A percentile compares a stretch with the other conserved stretches of the same genome.
Conservation (phyloP, 2,113 vertebrate species). For the Tragelaphus buxtoni region DNA sequence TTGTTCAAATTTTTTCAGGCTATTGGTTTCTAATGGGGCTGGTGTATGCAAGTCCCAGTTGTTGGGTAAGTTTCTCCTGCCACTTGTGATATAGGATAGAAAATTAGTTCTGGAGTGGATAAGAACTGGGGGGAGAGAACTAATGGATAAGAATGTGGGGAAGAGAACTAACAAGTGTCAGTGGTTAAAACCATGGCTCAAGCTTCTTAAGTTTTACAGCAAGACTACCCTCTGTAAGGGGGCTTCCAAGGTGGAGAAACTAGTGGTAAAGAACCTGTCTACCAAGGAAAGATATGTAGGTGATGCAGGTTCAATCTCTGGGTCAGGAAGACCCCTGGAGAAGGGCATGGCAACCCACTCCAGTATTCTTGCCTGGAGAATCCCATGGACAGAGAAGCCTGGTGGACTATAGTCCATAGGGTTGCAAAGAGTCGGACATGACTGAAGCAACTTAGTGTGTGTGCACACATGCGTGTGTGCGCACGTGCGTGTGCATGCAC, state of each 20-base stretch:
- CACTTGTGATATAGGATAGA: not conserved
- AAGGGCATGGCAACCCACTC: not conserved
- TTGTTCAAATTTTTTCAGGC: not conserved
- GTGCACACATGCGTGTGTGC: rapidly evolving
- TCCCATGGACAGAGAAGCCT: not conserved
- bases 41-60: not conserved
- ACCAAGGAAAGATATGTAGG: not conserved
- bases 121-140: not conserved
- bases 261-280: not conserved
- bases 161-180: not conserved
- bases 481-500: rapidly evolving
- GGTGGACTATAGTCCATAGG: not conserved
- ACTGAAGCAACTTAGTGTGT: rapidly evolving
- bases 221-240: not conserved
- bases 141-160: not conserved
- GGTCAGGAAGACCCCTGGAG: not conserved
- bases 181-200: not conserved
- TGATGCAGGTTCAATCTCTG: not conserved
- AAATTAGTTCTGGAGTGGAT: not conserved
- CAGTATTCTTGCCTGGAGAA: not conserved
- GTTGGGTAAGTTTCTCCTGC: not conserved
- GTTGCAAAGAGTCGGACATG: not conserved
- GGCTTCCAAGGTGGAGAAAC: not conserved
- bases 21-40: not conserved
- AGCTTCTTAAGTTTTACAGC: not conserved